Conservation (phyloP, 1,140 invertebrate genomes). For the Apis laboriosa region DNA sequence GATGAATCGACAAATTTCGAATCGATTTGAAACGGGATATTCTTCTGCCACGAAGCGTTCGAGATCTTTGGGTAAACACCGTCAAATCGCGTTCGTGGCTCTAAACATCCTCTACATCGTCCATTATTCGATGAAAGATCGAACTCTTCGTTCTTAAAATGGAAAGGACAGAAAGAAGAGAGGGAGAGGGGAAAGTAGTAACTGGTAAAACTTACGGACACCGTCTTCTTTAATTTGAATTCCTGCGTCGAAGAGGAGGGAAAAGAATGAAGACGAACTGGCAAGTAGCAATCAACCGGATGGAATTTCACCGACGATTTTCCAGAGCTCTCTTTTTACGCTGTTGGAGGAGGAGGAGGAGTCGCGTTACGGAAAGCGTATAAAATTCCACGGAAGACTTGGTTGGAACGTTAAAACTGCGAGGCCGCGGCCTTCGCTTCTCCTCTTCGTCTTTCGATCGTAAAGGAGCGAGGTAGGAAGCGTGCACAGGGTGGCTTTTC, state of each 20-base stretch:
- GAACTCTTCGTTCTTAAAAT: background rate
- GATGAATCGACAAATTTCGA: no score
- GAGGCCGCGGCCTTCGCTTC: constrained; percentile 32
- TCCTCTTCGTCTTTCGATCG: constrained; percentile 50
- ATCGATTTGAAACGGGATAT: no score
- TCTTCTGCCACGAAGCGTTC: no score
- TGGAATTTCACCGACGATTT: constrained; percentile 22
- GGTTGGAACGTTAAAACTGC: constrained; percentile 41
- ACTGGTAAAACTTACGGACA: background rate
- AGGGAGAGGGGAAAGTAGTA: background rate
- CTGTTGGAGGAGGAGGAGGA: background rate
- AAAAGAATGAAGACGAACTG: background rate
- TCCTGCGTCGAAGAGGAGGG: background rate
- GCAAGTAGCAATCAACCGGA: constrained; percentile 11
- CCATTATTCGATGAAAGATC: background rate
- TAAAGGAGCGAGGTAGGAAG: constrained; percentile 66
- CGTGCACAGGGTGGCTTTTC: constrained; percentile 61
- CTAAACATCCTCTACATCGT: background rate
- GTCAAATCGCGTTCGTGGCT: background rate
- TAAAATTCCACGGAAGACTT: constrained; percentile 42
- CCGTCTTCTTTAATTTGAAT: constrained; percentile 6
- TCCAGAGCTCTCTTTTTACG: constrained; percentile 13
- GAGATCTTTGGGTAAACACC: no score
- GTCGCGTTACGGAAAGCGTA: constrained; percentile 35
- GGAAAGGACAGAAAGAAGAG: no score